These are phyloP conservation scores for Zaprionus tsacasi DNA, from an alignment of 1,140 invertebrate species.

Conservation along the genomic window DNA sequence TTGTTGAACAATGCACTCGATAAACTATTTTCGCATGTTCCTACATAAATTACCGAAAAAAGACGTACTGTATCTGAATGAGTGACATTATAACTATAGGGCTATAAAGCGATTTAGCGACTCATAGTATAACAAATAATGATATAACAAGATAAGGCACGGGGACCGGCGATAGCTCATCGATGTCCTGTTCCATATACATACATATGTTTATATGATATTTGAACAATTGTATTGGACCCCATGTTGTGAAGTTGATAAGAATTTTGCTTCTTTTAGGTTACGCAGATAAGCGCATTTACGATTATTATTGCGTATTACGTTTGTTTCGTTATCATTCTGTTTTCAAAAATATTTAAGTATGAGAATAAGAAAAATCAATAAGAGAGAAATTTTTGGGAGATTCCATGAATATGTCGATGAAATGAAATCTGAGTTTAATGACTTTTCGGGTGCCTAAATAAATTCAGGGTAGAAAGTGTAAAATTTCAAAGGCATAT, in stretches of 20 bases:
- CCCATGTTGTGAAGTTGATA: not conserved
- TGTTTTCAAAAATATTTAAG: not conserved
- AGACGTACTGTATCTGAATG: conserved; percentile 50
- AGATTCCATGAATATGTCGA: not conserved
- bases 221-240: conserved; percentile 1
- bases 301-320: conserved; percentile 13
- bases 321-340: not conserved
- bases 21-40: conserved; percentile 48
- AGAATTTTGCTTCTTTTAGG: not conserved
- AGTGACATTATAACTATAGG: conserved; percentile 45
- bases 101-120: conserved; percentile 63
- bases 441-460: not conserved
- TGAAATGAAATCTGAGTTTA: not conserved
- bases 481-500: not conserved
- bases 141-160: conserved; percentile 58
- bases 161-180: conserved; percentile 25
- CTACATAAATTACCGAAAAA: conserved; percentile 46
- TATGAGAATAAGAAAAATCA: conserved; percentile 5
- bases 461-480: not conserved
- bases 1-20: conserved; percentile 50
- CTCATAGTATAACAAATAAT: conserved; percentile 46
- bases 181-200: conserved; percentile 23
- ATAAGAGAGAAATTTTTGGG: not conserved
- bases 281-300: not conserved
- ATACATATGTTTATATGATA: conserved; percentile 14